Conservation (phyloP, 64 coral and sea anemone genomes). For the Stichodactyla helianthus region DNA sequence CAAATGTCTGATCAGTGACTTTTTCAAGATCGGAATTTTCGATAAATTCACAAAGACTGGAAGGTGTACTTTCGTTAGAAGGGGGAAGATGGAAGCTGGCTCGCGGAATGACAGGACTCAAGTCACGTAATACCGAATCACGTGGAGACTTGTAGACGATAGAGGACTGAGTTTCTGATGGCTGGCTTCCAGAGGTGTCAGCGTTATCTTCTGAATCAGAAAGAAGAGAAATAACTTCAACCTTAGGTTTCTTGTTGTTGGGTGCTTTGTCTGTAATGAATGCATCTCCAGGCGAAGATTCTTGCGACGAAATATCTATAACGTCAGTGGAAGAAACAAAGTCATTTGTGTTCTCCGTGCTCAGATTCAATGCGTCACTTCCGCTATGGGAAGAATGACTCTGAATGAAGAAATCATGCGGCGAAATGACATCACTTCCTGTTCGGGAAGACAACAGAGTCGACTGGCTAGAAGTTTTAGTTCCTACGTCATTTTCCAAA, state of each 20-base stretch:
- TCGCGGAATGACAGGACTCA: background rate
- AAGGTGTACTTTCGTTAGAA: background rate
- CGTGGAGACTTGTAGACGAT: background rate
- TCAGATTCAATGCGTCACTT: background rate
- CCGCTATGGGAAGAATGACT: background rate
- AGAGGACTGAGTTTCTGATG: background rate
- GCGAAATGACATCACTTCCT: background rate
- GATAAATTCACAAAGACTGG: background rate
- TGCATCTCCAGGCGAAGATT: background rate
- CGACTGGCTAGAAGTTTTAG: background rate
- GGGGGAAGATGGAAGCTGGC: background rate
- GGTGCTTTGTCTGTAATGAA: background rate
- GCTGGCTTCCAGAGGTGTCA: background rate
- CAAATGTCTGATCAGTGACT: background rate
- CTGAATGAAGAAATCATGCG: background rate
- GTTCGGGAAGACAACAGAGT: background rate
- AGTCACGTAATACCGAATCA: background rate
- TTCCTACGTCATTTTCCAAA: background rate
- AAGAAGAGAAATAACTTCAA: constrained; percentile 2
- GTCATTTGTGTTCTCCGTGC: background rate
- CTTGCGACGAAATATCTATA: background rate
- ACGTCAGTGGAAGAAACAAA: background rate
- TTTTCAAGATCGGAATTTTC: background rate
- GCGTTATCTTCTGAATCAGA: background rate
- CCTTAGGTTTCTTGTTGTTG: background rate